Conservation (phyloP, 2,113 vertebrate species). For the Pluvialis apricaria region DNA sequence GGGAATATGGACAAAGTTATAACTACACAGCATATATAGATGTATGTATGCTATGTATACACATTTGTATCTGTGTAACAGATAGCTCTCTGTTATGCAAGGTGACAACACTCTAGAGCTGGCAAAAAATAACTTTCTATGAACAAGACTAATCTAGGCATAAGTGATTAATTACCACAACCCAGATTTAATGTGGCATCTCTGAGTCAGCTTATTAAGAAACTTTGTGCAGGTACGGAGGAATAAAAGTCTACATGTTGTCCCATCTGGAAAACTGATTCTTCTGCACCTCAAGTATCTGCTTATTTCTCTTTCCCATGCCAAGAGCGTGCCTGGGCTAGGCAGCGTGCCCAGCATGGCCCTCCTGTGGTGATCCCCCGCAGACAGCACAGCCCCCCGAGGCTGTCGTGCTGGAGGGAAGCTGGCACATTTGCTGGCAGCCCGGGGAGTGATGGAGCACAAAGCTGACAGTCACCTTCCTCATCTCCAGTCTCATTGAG, state of each 20-base stretch:
- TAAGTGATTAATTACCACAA: not conserved
- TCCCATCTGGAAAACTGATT: not conserved
- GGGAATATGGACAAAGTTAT: not conserved
- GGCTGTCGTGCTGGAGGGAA: fast-evolving
- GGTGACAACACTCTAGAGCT: not conserved
- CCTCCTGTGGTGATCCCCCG: not conserved
- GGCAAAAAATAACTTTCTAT: not conserved
- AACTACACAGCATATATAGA: not conserved
- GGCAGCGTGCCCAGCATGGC: fast-evolving
- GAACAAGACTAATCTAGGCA: not conserved
- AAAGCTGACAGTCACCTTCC: not conserved
- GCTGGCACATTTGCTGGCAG: not conserved
- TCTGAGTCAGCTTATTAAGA: not conserved
- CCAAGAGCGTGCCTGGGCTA: not conserved
- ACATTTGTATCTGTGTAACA: not conserved
- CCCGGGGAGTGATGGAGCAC: not conserved
- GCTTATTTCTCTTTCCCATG: not conserved
- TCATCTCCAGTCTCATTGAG: fast-evolving
- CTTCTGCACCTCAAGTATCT: not conserved
- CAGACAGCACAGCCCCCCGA: not conserved
- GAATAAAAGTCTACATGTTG: not conserved
- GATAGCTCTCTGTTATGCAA: not conserved
- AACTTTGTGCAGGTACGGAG: fast-evolving
- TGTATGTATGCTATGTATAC: fast-evolving
- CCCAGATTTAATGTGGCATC: not conserved